Percentiles rank a stretch among this genome's conserved stretches.
phyloP scores from a whole-genome alignment of 2,113 vertebrate species.

The Bambusicola thoracicus region DNA sequence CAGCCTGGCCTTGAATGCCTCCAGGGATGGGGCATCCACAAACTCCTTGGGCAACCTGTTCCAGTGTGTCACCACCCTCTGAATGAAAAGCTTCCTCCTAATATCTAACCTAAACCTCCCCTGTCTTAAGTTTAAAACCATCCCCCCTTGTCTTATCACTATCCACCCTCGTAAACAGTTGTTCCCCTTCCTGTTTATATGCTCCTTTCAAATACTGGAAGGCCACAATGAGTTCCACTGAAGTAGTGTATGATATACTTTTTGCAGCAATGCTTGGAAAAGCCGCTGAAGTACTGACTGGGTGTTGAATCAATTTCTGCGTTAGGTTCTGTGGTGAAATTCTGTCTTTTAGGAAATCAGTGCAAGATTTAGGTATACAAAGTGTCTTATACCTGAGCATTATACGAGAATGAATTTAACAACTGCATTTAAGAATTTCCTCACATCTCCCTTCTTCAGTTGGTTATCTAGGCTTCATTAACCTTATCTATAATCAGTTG shows the following conservation, averaged over 20 bases:
- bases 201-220: no score
- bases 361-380: not conserved
- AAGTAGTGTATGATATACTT: not conserved
- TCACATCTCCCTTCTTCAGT: not conserved
- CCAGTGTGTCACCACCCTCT: no score
- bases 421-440: not conserved
- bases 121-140: no score
- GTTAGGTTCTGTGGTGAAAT: not conserved
- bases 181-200: no score
- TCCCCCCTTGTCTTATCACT: no score
- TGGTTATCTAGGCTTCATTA: not conserved
- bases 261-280: not conserved
- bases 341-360: not conserved
- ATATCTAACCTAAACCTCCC: no score
- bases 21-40: no score
- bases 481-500: slow-evolving; percentile 14
- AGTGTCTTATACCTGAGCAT: not conserved
- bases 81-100: no score
- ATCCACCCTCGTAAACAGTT: no score
- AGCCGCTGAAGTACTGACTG: not conserved
- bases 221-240: not conserved
- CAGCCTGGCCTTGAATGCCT: no score
- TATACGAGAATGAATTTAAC: not conserved
- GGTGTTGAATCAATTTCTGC: not conserved
- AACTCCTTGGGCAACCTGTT: no score